Percentiles rank a stretch among this genome's conserved stretches.
phyloP scores from a whole-genome alignment of 1,140 invertebrate genomes.

The Ceratitis capitata region DNA sequence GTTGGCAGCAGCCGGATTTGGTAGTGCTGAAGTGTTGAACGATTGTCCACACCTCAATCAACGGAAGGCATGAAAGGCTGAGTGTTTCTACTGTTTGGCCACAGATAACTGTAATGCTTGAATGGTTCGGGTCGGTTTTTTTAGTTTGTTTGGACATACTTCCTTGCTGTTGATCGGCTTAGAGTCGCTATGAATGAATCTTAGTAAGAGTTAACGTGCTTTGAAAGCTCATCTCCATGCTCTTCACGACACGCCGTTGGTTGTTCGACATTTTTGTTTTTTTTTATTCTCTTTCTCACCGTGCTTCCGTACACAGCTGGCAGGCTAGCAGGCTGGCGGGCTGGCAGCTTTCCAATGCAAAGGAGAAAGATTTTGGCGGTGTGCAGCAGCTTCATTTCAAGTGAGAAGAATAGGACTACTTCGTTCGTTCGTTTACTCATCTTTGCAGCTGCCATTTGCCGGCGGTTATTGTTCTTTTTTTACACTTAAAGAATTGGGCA shows the following conservation, averaged over 20 bases:
- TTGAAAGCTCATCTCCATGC: background rate
- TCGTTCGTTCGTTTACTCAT: background rate
- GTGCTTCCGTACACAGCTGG: no score
- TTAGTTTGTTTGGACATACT: background rate
- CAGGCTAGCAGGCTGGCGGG: background rate
- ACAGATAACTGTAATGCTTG: background rate
- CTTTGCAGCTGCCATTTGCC: background rate
- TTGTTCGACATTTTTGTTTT: background rate
- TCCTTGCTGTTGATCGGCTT: background rate
- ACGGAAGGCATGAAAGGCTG: background rate
- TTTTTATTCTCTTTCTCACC: background rate
- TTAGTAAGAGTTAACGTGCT: background rate
- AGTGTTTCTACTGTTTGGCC: no score
- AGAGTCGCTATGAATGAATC: background rate
- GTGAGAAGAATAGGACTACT: background rate
- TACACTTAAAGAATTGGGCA: background rate
- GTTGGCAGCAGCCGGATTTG: background rate
- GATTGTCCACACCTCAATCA: background rate
- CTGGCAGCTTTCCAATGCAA: background rate
- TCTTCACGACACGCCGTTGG: background rate
- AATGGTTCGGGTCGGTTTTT: background rate
- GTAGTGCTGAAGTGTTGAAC: conserved; percentile 5
- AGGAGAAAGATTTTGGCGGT: background rate
- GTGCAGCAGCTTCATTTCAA: background rate
- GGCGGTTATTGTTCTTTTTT: background rate